Conservation (phyloP, 2,888 invertebrate species). For the Monoplex corrugatus region DNA sequence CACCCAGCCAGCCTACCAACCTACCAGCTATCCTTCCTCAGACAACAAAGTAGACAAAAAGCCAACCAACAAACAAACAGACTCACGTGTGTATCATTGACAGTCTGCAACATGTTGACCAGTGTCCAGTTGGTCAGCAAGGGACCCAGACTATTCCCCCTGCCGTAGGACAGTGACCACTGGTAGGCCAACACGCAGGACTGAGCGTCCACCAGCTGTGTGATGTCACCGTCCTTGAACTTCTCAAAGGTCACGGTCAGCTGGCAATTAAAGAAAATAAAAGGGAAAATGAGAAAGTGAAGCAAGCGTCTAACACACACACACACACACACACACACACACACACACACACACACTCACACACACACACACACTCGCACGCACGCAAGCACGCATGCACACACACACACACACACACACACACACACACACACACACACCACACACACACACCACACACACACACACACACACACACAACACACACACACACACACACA, state of each 20-base stretch:
- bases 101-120: neutral
- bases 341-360: neutral
- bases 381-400: no score
- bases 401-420: no score
- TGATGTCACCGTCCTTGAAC: slow-evolving; percentile 51
- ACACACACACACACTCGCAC: slow-evolving; percentile 1
- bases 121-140: slow-evolving; percentile 40
- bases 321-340: slow-evolving; percentile 16
- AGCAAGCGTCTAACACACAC: neutral
- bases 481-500: neutral
- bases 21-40: no score
- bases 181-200: slow-evolving; percentile 48
- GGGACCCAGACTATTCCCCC: neutral
- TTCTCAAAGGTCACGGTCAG: slow-evolving; percentile 47
- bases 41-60: no score
- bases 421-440: no score
- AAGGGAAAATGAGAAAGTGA: no score
- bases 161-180: slow-evolving; percentile 45
- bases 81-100: slow-evolving; percentile 49
- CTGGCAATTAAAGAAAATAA: slow-evolving; percentile 19
- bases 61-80: neutral
- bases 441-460: no score
- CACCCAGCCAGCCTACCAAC: no score
- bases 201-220: slow-evolving; percentile 30
- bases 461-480: neutral